Evolutionary conservation across 1,140 invertebrate genomes (phyloP).

Genomic region (Chionoecetes opilio): DNA sequence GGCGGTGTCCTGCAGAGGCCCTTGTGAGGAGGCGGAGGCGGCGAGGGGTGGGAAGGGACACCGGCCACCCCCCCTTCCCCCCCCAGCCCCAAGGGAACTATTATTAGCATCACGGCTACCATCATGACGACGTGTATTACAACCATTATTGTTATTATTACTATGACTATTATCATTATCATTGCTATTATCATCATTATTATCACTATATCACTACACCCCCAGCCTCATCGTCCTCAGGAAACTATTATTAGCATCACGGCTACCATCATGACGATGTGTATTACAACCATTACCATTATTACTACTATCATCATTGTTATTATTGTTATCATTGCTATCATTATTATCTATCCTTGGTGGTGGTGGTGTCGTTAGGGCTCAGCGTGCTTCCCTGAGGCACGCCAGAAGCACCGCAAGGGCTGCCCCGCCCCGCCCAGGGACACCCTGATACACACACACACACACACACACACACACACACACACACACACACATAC

Average conservation of each 20-base stretch:
- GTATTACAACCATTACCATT: background rate
- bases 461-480: too few relatives aligned
- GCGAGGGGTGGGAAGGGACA: too few relatives aligned
- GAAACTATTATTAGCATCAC: background rate
- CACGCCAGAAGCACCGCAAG: too few relatives aligned
- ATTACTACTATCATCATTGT: background rate
- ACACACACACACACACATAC: too few relatives aligned
- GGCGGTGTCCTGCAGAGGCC: background rate
- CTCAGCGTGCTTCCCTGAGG: too few relatives aligned
- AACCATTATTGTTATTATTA: conserved; percentile 12
- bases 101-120: background rate
- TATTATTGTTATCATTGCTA: background rate
- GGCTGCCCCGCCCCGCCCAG: background rate
- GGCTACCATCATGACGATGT: background rate
- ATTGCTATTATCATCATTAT: conserved; percentile 4
- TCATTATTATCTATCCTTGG: background rate
- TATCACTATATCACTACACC: too few relatives aligned
- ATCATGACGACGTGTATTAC: background rate
- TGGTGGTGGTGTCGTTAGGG: too few relatives aligned
- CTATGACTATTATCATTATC: background rate
- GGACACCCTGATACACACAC: too few relatives aligned
- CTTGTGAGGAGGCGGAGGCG: background rate
- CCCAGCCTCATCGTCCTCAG: too few relatives aligned
- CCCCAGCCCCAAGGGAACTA: background rate
- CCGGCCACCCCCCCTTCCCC: too few relatives aligned